Evolutionary conservation across 35 echinoderm and acorn worm species (phyloP).

Genomic region (Ophioderma brevispina): DNA sequence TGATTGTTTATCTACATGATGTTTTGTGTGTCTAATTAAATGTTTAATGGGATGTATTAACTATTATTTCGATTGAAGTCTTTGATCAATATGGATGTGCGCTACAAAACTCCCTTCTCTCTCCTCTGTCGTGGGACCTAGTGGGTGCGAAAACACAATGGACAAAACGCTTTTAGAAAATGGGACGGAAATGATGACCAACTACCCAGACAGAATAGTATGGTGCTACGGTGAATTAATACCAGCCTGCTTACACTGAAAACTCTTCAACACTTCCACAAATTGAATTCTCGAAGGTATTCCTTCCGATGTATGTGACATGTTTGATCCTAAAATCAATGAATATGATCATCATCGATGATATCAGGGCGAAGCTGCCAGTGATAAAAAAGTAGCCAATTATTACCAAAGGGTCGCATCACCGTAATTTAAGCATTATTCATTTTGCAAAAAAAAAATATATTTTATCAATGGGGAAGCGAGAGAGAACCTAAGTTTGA

Average conservation of each 20-base stretch:
- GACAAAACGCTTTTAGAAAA: conserved; percentile 54
- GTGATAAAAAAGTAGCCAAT: conserved; percentile 50
- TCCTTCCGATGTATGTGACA: conserved; percentile 16
- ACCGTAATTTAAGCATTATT: conserved; percentile 66
- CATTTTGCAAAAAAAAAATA: conserved; percentile 58
- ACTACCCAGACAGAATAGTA: conserved; percentile 51
- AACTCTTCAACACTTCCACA: not conserved
- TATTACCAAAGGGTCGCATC: conserved; percentile 68
- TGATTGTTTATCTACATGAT: not conserved
- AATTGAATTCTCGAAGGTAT: conserved; percentile 61
- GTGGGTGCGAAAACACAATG: conserved; percentile 59
- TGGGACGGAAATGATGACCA: conserved; percentile 22
- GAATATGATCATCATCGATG: conserved; percentile 69
- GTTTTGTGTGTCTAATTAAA: not conserved
- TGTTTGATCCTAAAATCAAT: conserved; percentile 30
- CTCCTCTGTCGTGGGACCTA: not conserved
- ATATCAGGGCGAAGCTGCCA: conserved; percentile 67
- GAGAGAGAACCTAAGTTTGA: conserved; percentile 69
- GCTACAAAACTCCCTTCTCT: not conserved
- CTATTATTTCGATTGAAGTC: not conserved
- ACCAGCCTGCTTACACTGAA: conserved; percentile 36
- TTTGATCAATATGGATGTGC: not conserved
- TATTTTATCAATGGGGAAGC: conserved; percentile 68
- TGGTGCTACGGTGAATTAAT: conserved; percentile 79
- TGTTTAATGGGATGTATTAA: not conserved